phyloP scores from a whole-genome alignment of 2,888 invertebrate genomes.

The Calameuta idolon region DNA sequence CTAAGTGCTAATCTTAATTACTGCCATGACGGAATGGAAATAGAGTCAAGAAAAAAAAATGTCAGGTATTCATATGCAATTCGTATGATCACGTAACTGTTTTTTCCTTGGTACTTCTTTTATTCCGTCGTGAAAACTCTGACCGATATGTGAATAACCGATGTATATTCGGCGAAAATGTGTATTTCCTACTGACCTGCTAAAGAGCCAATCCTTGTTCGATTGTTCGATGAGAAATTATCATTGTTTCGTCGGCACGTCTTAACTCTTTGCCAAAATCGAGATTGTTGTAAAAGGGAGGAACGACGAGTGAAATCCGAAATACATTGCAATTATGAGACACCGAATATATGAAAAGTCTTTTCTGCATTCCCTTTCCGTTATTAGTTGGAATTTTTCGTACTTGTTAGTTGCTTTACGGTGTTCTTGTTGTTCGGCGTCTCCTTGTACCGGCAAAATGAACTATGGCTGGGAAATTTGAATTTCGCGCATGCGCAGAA shows the following conservation, averaged over 20 bases:
- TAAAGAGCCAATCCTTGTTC: not conserved
- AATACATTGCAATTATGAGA: not conserved
- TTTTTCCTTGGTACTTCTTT: not conserved
- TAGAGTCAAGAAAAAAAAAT: not conserved
- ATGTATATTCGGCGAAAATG: not conserved
- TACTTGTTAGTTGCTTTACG: not conserved
- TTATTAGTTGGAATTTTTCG: not conserved
- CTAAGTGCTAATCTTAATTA: constrained; percentile 5
- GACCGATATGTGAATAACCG: not conserved
- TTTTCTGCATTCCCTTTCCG: not conserved
- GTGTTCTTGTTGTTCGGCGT: not conserved
- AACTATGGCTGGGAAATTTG: not conserved
- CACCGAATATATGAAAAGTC: not conserved
- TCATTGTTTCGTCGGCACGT: not conserved
- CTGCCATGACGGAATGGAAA: not conserved
- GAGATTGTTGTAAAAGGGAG: not conserved
- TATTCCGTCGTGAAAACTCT: not conserved
- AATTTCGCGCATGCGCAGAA: not conserved
- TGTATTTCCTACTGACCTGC: not conserved
- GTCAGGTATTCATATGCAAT: not conserved
- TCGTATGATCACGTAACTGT: not conserved
- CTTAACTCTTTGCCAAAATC: not conserved
- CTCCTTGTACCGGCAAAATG: not conserved
- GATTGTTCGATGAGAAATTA: not conserved
- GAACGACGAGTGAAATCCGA: not conserved